phyloP scores from a whole-genome alignment of 2,888 invertebrate genomes.

The Mesorhabditis belari region DNA sequence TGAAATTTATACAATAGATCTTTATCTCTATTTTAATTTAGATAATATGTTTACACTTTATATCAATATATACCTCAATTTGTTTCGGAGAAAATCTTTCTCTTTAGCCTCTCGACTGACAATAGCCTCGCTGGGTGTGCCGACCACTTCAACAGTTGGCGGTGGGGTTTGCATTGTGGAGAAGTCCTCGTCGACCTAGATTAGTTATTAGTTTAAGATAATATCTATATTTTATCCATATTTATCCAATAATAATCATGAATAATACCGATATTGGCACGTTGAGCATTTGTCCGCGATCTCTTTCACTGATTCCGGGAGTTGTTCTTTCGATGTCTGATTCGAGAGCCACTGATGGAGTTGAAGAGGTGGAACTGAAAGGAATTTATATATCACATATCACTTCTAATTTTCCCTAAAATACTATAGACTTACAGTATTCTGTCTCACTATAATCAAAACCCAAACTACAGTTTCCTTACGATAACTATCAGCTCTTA shows the following conservation, averaged over 20 bases:
- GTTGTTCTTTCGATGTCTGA: slow-evolving; percentile 7
- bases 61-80: neutral
- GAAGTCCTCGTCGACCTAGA: slow-evolving; percentile 7
- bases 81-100: too few species aligned
- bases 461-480: too few species aligned
- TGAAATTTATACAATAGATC: too few species aligned
- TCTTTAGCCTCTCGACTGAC: neutral
- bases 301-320: slow-evolving; percentile 6
- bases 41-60: too few species aligned
- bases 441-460: too few species aligned
- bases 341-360: slow-evolving; percentile 18
- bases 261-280: slow-evolving; percentile 12
- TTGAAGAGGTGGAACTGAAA: slow-evolving; percentile 16
- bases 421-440: too few species aligned
- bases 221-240: too few species aligned
- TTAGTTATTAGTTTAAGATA: neutral
- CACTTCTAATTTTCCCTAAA: too few species aligned
- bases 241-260: too few species aligned
- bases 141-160: slow-evolving; percentile 23
- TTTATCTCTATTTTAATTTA: too few species aligned
- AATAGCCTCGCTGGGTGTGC: neutral
- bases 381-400: neutral
- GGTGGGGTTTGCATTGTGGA: slow-evolving; percentile 23
- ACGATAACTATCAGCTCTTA: too few species aligned
- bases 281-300: slow-evolving; percentile 23